Evolutionary conservation across 2,797 vertebrate species (phyloP), one percentile per base, ranked within the genome.

Genomic region (Hephaestus fuliginosus): DNA sequence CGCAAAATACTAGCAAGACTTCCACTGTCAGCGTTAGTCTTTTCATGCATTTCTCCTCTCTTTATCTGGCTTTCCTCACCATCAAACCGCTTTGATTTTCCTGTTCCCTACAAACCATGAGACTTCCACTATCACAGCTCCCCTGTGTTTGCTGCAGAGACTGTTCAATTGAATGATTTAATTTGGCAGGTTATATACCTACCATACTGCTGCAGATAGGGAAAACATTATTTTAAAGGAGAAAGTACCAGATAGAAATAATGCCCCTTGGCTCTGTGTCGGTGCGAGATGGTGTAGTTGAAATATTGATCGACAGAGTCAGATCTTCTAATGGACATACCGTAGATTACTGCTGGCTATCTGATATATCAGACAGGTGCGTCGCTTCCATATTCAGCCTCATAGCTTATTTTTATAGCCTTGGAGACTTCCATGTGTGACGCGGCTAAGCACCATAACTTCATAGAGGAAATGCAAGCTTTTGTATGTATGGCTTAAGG

Each of bases 121-220:
- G 30, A 67, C 64, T 76, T 74, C 43, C 20, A 56, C 53, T 68
- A 49, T 79, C 46, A 30, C 22, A 66, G 46, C 58, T 68, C 61
- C 63, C 15, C 5, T 68, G 48, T 70, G 58, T 69, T 80, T 63
- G 22, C 69, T 65, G 62, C 74, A 73, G 30, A 71, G 20, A 28
- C 62, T 52, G 46, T 67, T 86, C 49, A 80, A 63, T 46, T 39
- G 2, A 81, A 67, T 69, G 44, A 84, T 88, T 88, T 79, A 33
- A 91, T 89, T 81, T 84, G 43, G 30, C 56, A 61, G 20, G 41
- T 58, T 62, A 33, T 74, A 60, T 48, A 75, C 48, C 63, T 76
- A 73, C 65, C 57, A 25, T 66, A 70, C 61, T 39, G 10, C 48
- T 55, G 51, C 64, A 87, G 51, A 77, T 46, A 41, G 52, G 75